Percentiles rank a stretch among this genome's conserved stretches.
phyloP scores from a whole-genome alignment of 2,888 invertebrate genomes.

The Chrysomela aeneicollis region DNA sequence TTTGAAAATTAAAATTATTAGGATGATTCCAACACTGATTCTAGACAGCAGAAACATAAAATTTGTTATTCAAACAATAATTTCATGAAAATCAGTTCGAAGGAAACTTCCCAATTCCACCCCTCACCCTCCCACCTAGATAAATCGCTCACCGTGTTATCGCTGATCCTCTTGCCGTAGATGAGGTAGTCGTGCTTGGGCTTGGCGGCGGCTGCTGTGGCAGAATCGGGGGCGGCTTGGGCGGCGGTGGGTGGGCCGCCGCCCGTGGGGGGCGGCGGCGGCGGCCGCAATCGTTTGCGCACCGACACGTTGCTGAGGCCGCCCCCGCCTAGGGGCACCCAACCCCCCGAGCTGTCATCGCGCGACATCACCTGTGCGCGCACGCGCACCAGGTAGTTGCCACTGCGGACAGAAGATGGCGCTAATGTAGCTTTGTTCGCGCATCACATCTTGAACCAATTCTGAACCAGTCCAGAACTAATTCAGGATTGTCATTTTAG shows the following conservation, averaged over 20 bases:
- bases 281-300: constrained; percentile 73
- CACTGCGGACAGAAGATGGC: constrained; percentile 68
- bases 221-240: constrained; percentile 48
- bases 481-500: too few species aligned
- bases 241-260: constrained; percentile 55
- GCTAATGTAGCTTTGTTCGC: neutral
- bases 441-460: too few species aligned
- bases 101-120: too few species aligned
- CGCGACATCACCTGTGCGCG: constrained; percentile 99
- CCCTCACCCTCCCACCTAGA: too few species aligned
- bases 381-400: constrained; percentile 92
- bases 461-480: too few species aligned
- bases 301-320: constrained; percentile 94
- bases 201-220: constrained; percentile 60
- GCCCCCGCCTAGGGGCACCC: constrained; percentile 93
- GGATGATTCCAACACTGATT: too few species aligned
- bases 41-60: too few species aligned
- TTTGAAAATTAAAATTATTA: too few species aligned
- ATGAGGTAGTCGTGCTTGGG: constrained; percentile 90
- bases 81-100: too few species aligned
- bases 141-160: constrained; percentile 89
- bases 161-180: constrained; percentile 90
- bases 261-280: constrained; percentile 53
- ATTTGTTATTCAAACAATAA: too few species aligned
- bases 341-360: constrained; percentile 96